Evolutionary conservation across 2,888 invertebrate species (phyloP).

Genomic region (Phengaris alcon): DNA sequence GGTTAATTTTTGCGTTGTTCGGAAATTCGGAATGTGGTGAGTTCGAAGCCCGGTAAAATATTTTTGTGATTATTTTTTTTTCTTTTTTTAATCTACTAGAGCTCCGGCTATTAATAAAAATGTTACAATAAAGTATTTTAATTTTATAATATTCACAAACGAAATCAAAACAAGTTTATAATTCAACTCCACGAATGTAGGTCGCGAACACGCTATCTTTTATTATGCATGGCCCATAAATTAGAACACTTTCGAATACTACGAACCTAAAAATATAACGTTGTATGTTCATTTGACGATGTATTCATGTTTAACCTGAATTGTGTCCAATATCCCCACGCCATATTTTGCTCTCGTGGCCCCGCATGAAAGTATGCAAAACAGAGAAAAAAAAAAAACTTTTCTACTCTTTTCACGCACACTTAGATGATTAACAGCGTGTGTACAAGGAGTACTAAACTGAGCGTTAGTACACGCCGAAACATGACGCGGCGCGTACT

Average conservation of each 20-base stretch:
- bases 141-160: neutral
- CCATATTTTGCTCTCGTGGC: neutral
- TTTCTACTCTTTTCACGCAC: neutral
- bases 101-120: neutral
- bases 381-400: neutral
- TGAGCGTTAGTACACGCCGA: too few relatives aligned
- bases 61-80: too few relatives aligned
- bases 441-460: too few relatives aligned
- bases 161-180: conserved; percentile 22
- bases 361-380: neutral
- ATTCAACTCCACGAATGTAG: conserved; percentile 19
- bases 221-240: conserved; percentile 24
- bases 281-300: neutral
- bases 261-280: conserved; percentile 8
- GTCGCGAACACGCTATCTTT: conserved; percentile 23
- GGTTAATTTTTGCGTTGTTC: too few relatives aligned
- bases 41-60: too few relatives aligned
- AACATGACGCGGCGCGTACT: too few relatives aligned
- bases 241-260: conserved; percentile 26
- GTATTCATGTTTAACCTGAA: neutral
- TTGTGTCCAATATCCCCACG: neutral
- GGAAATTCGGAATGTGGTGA: too few relatives aligned
- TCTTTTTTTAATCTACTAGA: too few relatives aligned
- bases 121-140: neutral
- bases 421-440: too few relatives aligned